Evolutionary conservation across 2,797 vertebrate genomes (phyloP), one percentile per base, ranked within the genome.

Genomic region (Jordanella pulchra): DNA sequence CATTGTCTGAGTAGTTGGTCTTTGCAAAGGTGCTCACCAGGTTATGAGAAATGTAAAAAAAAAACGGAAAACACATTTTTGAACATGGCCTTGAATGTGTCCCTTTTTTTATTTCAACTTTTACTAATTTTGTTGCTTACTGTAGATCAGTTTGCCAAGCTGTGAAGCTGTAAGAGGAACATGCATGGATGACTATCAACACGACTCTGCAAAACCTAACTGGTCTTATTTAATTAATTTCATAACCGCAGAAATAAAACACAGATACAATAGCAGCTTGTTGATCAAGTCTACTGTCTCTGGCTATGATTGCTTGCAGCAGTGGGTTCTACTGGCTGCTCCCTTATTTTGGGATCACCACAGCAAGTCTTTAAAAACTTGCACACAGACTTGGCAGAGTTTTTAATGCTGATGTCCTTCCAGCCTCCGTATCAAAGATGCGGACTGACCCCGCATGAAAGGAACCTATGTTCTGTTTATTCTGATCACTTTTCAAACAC

Each of bases 81-180:
- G 10, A 78, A 82, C 81, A 84, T 78, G 70, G 85, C 84, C 79
- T 84, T 87, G 80, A 86, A 84, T 84, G 80, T 83, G 71, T 70
- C 76, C 10, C 55, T 70, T 3, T 64, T 78, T 74, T 78, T 30
- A 66, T 18, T 77, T 83, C 45, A 74, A 61, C 58, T 54, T 80
- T 77, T 75, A 58, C 71, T 54, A 51, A 82, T 75, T 73, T 67
- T 75, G 56, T 75, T 51, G 80, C 77, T 71, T 73, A 44, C 67
- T 27, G 73, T 74, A 65, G 63, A 66, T 80, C 25, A 11, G 77
- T 78, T 80, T 66, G 69, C 65, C 72, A 65, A 85, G 73, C 69
- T 76, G 72, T 75, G 72, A 85, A 82, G 45, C 61, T 89, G 65
- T 53, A 72, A 73, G 64, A 85, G 68, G 54, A 84, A 79, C 42